Evolutionary conservation across 2,797 vertebrate genomes (phyloP).

Genomic region (Gallirallus australis): DNA sequence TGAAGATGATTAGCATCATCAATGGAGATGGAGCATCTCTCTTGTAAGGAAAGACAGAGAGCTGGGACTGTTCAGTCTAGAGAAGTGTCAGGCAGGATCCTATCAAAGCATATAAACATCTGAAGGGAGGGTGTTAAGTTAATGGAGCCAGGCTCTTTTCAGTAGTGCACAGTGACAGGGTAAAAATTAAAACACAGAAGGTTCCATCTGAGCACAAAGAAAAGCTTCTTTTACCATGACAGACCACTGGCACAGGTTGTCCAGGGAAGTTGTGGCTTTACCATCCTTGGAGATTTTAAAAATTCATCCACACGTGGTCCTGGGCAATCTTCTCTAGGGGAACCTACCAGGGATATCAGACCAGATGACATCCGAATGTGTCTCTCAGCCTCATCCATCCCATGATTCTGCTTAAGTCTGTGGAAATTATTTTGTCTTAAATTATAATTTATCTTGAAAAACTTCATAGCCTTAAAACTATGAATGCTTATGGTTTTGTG

Average conservation of each 20-base stretch:
- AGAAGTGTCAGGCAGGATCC: background rate
- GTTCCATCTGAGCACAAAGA: background rate
- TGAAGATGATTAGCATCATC: background rate
- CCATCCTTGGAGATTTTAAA: background rate
- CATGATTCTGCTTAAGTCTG: background rate
- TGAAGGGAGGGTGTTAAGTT: background rate
- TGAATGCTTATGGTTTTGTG: background rate
- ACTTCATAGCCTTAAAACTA: background rate
- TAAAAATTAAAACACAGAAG: background rate
- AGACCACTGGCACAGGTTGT: background rate
- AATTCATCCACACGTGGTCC: accelerated
- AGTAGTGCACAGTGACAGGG: background rate
- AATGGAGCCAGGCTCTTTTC: background rate
- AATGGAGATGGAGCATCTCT: background rate
- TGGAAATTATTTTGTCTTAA: background rate
- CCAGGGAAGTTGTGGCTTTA: background rate
- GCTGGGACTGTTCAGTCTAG: background rate
- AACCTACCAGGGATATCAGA: background rate
- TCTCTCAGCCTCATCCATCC: background rate
- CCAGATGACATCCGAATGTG: background rate
- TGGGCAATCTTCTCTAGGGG: background rate
- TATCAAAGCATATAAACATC: background rate
- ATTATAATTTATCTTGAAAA: background rate
- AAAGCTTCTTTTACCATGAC: background rate
- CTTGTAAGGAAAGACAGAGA: background rate